phyloP scores from a whole-genome alignment of 2,113 vertebrate species.

The Paracanthobrama guichenoti region DNA sequence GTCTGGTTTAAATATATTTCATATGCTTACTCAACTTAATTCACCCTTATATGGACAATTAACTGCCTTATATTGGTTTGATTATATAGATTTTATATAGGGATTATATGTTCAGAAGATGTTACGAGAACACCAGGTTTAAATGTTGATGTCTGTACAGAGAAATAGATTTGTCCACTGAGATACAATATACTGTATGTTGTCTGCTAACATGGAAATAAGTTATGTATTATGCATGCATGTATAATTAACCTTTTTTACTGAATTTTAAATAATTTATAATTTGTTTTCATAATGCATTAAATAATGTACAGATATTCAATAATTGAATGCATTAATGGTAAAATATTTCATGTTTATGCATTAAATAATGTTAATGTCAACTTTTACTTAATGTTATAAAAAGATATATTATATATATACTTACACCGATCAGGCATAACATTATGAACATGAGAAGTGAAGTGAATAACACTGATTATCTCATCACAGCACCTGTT shows the following conservation, averaged over 20 bases:
- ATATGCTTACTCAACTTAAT: background rate
- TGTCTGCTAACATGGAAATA: background rate
- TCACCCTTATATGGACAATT: conserved; percentile 58
- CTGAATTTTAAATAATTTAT: background rate
- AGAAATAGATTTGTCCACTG: background rate
- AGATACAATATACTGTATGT: background rate
- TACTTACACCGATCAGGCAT: no score
- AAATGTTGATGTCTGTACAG: background rate
- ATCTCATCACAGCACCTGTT: no score
- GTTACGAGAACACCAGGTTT: background rate
- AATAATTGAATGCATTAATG: no score
- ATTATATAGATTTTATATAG: background rate
- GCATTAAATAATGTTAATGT: background rate
- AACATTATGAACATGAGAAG: no score
- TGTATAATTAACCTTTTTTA: background rate
- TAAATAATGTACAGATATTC: background rate
- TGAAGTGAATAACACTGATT: no score
- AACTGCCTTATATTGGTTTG: conserved; percentile 29
- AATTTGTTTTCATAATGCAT: background rate
- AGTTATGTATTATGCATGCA: background rate
- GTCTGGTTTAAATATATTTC: conserved; percentile 36
- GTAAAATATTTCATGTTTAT: background rate
- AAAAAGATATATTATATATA: background rate
- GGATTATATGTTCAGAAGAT: background rate
- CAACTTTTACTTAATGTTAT: background rate